phyloP scores from a whole-genome alignment of 2,797 vertebrate genomes.

The Onychomys torridus region DNA sequence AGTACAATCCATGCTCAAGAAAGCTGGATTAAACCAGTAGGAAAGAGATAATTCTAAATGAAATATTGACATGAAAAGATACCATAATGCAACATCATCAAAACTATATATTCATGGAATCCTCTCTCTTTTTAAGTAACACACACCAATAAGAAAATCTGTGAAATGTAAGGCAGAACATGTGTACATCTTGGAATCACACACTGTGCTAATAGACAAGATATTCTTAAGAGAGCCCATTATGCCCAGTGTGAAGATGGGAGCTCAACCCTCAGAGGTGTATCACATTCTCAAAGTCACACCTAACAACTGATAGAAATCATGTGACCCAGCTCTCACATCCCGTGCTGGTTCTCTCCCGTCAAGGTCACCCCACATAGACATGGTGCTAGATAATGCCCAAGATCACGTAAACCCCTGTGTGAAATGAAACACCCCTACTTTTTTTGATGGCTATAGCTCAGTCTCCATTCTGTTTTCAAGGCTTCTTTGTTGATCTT shows the following conservation, averaged over 20 bases:
- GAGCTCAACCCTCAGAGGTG: neutral
- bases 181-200: neutral
- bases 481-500: neutral
- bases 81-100: slow-evolving; percentile 24
- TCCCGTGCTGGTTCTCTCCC: neutral
- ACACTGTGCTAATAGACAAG: neutral
- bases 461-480: neutral
- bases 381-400: neutral
- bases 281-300: slow-evolving; percentile 6
- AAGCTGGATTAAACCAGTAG: slow-evolving; percentile 60
- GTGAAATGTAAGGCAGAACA: slow-evolving; percentile 46
- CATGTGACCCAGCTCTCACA: neutral
- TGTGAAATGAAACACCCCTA: neutral
- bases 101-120: neutral
- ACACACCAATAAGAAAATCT: slow-evolving; percentile 43
- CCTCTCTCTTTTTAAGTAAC: slow-evolving; percentile 57
- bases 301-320: slow-evolving; percentile 9
- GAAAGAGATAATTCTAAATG: slow-evolving; percentile 65
- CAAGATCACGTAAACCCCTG: no score
- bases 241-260: slow-evolving; percentile 12
- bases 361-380: neutral
- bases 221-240: neutral
- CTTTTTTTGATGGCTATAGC: neutral
- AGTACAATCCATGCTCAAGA: slow-evolving; percentile 49
- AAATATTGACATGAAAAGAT: slow-evolving; percentile 64